Base-by-base conservation (phyloP, 2,888 invertebrate species). In the Cheilosia variabilis region DNA sequence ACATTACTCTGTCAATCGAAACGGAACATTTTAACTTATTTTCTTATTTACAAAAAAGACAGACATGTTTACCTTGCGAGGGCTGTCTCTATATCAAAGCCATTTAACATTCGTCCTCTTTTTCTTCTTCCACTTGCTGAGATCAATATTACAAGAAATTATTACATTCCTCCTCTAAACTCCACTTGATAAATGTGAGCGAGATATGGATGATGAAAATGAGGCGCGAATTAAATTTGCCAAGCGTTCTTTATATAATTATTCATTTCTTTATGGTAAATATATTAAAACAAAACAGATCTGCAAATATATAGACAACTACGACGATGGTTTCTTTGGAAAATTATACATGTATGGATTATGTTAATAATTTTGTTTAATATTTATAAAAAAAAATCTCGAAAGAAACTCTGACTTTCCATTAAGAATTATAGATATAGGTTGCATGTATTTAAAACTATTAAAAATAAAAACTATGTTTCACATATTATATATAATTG, bases 121-220 rank as follows among this genome's bases (percentile, higher is more conserved):
- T 10, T 27, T 53, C 68, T 13, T 83, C 50, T 65, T 72, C 34
- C 37, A 37, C 37, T 37, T 37, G 13, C 47, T 84, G 84, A 84
- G 84, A 84, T 84, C 84, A 84, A 80, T 84, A 65, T 80, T 68
- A 45, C 57, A 78, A 83, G 68, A 73, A 63, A 10, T n/a, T 37
- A 19, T n/a, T 50, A 17, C 41, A 31, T 55, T 45, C 27, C 58
- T 47, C 55, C 17, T 50, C 50, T 31, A 41, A 19, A 47, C 37
- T 37, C 58, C 57, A 34, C 22, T 50, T 31, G 37, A 24, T 52
- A 22, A 17, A 57, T 31, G 53, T 53, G 53, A 24, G 45, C 19
- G 58, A 31, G 15, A 37, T 9, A 27, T 53, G 62, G 52, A 45
- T 55, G 73, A 60, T 60, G 58, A 60, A 19, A 22, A 47, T 69